These are phyloP conservation scores for Peromyscus californicus DNA, from an alignment of 2,113 vertebrate genomes.

Conservation along the genomic window DNA sequence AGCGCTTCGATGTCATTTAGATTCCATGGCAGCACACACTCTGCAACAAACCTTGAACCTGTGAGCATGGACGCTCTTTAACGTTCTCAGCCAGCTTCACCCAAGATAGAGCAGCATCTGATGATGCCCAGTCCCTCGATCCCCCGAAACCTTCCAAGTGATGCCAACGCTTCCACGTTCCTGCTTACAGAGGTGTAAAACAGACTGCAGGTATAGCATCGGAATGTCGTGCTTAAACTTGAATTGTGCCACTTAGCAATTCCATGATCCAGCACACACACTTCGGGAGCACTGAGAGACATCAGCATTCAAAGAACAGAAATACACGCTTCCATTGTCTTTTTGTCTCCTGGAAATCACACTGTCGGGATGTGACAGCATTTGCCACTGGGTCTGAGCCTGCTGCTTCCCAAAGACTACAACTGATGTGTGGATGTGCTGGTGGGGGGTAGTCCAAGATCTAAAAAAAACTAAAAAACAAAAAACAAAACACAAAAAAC, in stretches of 20 bases:
- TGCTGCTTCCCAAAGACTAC: constrained; percentile 52
- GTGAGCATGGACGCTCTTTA: background rate
- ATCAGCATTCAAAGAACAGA: constrained; percentile 49
- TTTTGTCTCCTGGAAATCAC: constrained; percentile 4
- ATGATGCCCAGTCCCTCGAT: background rate
- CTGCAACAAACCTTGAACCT: constrained; percentile 43
- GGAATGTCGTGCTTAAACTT: constrained; percentile 50
- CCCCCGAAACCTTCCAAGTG: constrained; percentile 35
- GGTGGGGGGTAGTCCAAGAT: constrained; percentile 44
- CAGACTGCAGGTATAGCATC: constrained; percentile 51
- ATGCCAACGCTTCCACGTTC: constrained; percentile 4
- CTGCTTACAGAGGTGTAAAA: constrained; percentile 55
- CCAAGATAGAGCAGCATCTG: background rate
- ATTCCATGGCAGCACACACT: constrained; percentile 17
- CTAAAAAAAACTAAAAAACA: background rate
- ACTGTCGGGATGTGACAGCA: background rate
- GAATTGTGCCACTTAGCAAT: constrained; percentile 58
- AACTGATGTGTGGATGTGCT: background rate
- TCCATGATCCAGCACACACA: constrained; percentile 18
- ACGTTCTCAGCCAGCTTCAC: background rate
- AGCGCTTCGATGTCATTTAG: constrained; percentile 39
- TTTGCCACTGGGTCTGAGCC: background rate
- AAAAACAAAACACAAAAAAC: background rate
- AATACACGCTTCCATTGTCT: background rate
- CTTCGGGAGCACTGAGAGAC: background rate